These are phyloP conservation scores for Cryptoblepharus egeriae DNA, from an alignment of 2,797 vertebrate genomes.

Conservation along the genomic window DNA sequence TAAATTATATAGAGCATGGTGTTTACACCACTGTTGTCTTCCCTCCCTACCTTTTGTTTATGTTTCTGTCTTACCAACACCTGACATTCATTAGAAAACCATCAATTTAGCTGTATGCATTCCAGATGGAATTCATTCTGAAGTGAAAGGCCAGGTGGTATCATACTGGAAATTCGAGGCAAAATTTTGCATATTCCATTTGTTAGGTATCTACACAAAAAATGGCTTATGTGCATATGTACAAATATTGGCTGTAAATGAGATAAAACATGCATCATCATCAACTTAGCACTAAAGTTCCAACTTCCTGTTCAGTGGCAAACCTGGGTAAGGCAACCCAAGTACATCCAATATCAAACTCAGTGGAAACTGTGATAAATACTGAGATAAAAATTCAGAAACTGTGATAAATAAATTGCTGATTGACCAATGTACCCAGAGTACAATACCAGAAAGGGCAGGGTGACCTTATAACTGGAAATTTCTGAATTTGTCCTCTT, in stretches of 20 bases:
- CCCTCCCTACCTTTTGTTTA: slow-evolving; percentile 60
- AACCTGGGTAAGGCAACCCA: background rate
- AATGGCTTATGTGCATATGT: background rate
- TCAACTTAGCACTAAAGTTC: background rate
- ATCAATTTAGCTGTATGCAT: slow-evolving; percentile 60
- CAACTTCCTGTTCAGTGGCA: background rate
- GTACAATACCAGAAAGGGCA: too few species aligned
- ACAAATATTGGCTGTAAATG: background rate
- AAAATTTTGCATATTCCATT: background rate
- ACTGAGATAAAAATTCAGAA: too few species aligned
- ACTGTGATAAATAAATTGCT: too few species aligned
- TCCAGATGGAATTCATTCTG: slow-evolving; percentile 57
- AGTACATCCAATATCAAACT: too few species aligned
- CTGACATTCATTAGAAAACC: slow-evolving; percentile 65
- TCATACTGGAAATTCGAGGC: background rate
- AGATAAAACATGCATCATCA: background rate
- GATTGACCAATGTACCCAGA: too few species aligned
- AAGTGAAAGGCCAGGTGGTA: slow-evolving; percentile 26
- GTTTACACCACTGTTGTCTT: slow-evolving; percentile 50
- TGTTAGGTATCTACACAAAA: background rate
- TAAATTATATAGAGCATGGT: slow-evolving; percentile 18
- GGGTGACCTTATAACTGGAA: too few species aligned
- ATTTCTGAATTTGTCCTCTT: too few species aligned
- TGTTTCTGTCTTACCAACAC: slow-evolving; percentile 55
- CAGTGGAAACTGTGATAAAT: too few species aligned